Base-by-base conservation (phyloP, 1,140 invertebrate species). In the Helicoverpa armigera region DNA sequence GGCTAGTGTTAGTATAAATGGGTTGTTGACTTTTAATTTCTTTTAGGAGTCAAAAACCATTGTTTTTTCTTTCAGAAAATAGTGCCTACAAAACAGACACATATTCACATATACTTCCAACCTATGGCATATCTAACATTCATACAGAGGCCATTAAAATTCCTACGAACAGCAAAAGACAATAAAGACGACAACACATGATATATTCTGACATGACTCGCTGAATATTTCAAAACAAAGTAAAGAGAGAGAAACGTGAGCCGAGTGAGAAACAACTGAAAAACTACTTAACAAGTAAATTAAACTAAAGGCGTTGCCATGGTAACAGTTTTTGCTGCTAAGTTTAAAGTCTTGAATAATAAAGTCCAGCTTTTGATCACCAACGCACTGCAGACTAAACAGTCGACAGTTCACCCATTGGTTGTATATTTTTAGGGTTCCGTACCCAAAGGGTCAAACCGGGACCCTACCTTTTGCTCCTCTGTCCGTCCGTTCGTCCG, bases 271-370 rank as follows among this genome's bases (percentile, higher is more conserved):
- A 69, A 43, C 35, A 65, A 65, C 61, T 65, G 61, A 35, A 65
- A 65, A 65, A 69, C 65, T 51, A 69, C 65, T 69, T 18, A 69
- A 69, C 65, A 50, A 69, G 65, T 69, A 51, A 69, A 69, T 69
- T 69, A 69, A 69, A 69, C 65, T 69, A 69, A 51, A 69, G 65
- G 48, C 48, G 50, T 69, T 11, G 50, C 65, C 43, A 51, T 43
- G 16, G 16, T 69, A 51, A 69, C 50, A 43, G 65, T 69, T 69
- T 69, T 51, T 50, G 43, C 35, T 35, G 16, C 48, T 16, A 50
- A 29, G 16, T 50, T 50, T 23, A 23, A 16, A 51, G n/a, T 51
- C 65, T 69, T 69, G 65, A 48, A 69, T 69, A 69, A 69, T 69
- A n/a, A 69, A 69, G 48, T 69, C 61, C 48, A 50, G 65, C 50